These are phyloP conservation scores for Eufriesea mexicana DNA, from an alignment of 1,140 invertebrate genomes.

Conservation along the genomic window DNA sequence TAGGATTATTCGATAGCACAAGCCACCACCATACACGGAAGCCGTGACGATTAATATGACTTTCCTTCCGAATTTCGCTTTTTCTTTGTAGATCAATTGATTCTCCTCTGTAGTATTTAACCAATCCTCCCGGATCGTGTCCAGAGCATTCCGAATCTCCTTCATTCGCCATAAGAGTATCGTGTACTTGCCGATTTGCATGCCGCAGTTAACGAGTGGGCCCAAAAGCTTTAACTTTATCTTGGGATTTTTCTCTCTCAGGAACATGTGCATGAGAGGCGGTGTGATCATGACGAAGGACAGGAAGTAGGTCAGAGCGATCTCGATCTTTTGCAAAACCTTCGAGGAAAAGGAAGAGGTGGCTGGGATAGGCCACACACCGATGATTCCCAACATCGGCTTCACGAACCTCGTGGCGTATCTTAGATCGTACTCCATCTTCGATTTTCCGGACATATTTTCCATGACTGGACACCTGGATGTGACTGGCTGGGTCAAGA, in stretches of 20 bases:
- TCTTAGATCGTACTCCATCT: background rate
- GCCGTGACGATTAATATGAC: constrained; percentile 36
- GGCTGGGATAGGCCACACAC: constrained; percentile 46
- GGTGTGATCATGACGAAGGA: constrained; percentile 48
- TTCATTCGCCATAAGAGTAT: constrained; percentile 26
- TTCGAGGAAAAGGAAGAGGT: constrained; percentile 2
- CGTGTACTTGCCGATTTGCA: constrained; percentile 44
- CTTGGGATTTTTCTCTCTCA: constrained; percentile 32
- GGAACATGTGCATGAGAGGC: constrained; percentile 20
- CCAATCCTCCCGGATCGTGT: constrained; percentile 54
- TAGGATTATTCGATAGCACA: constrained; percentile 54
- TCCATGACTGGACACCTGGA: background rate
- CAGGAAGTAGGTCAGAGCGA: constrained; percentile 22
- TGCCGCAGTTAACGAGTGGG: constrained; percentile 33
- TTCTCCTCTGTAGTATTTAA: background rate
- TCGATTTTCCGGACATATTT: background rate
- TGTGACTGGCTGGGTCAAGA: background rate
- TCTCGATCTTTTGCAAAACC: background rate
- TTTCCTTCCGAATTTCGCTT: constrained; percentile 42
- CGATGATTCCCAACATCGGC: constrained; percentile 38
- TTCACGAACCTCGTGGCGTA: constrained; percentile 7
- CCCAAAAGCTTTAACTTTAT: constrained; percentile 26
- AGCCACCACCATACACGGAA: constrained; percentile 60
- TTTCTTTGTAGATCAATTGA: constrained; percentile 42
- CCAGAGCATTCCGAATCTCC: constrained; percentile 32